These are phyloP conservation scores for Zygothrica quintamaculata DNA, from an alignment of 2,888 invertebrate species.

Conservation along the genomic window DNA sequence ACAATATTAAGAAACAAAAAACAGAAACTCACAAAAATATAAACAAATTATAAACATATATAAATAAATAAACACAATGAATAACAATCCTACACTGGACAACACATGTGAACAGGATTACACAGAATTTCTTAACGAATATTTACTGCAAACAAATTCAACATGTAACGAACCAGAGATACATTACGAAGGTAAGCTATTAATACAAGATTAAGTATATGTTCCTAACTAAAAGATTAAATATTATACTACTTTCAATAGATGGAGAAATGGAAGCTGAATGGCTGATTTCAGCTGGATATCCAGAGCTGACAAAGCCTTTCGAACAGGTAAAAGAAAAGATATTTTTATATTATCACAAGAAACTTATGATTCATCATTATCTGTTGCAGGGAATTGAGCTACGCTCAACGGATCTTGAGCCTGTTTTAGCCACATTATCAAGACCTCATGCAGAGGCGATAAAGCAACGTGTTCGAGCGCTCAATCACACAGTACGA, in stretches of 20 bases:
- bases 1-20: conserved; percentile 19
- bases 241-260: conserved; percentile 54
- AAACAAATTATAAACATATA: too few species aligned
- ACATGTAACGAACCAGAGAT: conserved; percentile 81
- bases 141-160: conserved; percentile 81
- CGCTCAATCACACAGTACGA: conserved; percentile 90
- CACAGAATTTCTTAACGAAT: conserved; percentile 83
- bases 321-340: conserved; percentile 83
- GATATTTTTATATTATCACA: not conserved
- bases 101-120: conserved; percentile 83
- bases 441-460: conserved; percentile 90
- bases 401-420: conserved; percentile 86
- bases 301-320: conserved; percentile 85
- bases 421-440: conserved; percentile 86
- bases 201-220: not conserved
- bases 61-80: too few species aligned
- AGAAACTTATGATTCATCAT: not conserved
- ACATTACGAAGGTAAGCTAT: conserved; percentile 82
- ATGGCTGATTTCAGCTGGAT: conserved; percentile 86
- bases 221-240: conserved; percentile 5
- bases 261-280: conserved; percentile 86
- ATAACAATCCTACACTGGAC: conserved; percentile 79
- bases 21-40: not conserved
- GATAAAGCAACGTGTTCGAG: conserved; percentile 89
- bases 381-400: conserved; percentile 84